Conservation (phyloP, 2,888 invertebrate genomes). For the Pheosia gnoma region DNA sequence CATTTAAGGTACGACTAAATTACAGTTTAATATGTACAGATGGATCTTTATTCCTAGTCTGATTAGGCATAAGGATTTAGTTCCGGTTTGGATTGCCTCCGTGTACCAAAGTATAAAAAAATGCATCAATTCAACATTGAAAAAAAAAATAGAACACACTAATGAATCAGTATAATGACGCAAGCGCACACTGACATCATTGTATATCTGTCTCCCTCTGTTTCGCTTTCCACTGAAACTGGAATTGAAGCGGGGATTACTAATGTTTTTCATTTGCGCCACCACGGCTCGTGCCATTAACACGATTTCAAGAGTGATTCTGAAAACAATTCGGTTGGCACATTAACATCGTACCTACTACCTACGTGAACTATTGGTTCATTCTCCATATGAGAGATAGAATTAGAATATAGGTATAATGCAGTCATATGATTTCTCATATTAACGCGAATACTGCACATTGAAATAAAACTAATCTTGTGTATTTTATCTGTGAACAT, state of each 20-base stretch:
- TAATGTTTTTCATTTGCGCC: slow-evolving; percentile 23
- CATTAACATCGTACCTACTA: neutral
- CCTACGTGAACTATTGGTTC: too few species aligned
- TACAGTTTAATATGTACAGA: too few species aligned
- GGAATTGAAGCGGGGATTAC: slow-evolving; percentile 16
- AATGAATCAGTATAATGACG: slow-evolving; percentile 27
- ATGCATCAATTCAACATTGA: slow-evolving; percentile 3
- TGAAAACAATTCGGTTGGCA: slow-evolving; percentile 20
- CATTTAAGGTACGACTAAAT: too few species aligned
- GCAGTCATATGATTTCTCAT: too few species aligned
- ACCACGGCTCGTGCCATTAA: slow-evolving; percentile 26
- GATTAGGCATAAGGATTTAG: too few species aligned
- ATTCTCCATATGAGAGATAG: too few species aligned
- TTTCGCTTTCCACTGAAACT: slow-evolving; percentile 19
- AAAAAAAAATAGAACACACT: neutral
- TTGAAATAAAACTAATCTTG: too few species aligned
- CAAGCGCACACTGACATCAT: slow-evolving; percentile 26
- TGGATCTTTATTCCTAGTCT: too few species aligned
- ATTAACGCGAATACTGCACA: too few species aligned
- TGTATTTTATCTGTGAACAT: too few species aligned
- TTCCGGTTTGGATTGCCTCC: too few species aligned
- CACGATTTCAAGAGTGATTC: slow-evolving; percentile 31
- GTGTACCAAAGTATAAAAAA: neutral
- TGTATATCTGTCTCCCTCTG: slow-evolving; percentile 6
- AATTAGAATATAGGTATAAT: too few species aligned